Evolutionary conservation across 2,113 vertebrate species (phyloP).

Genomic region (Balaeniceps rex): DNA sequence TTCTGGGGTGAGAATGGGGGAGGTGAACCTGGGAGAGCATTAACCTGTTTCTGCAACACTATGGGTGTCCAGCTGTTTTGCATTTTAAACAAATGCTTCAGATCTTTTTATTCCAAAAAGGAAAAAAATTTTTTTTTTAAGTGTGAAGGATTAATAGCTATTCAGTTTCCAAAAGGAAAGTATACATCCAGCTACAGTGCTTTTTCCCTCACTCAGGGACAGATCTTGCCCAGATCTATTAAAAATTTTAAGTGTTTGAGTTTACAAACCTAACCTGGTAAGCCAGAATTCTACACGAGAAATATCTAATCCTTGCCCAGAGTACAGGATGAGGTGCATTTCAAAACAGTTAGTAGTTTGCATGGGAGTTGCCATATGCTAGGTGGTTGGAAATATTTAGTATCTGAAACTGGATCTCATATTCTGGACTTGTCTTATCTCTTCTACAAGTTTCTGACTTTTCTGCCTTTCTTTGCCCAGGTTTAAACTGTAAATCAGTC

Average conservation of each 20-base stretch:
- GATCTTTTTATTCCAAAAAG: background rate
- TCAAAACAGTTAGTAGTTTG: background rate
- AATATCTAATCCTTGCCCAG: background rate
- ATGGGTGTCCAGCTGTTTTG: background rate
- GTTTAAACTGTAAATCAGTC: background rate
- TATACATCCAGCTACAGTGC: background rate
- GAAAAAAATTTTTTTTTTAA: background rate
- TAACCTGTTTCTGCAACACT: background rate
- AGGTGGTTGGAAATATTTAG: background rate
- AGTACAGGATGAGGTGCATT: background rate
- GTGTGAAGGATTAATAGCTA: background rate
- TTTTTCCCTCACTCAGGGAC: background rate
- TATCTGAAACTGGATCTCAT: background rate
- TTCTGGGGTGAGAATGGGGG: background rate
- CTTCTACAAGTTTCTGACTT: background rate
- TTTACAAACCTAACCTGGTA: background rate
- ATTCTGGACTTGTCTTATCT: background rate
- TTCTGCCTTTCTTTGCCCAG: background rate
- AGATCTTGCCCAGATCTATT: background rate
- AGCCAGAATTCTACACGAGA: background rate
- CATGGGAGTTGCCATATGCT: background rate
- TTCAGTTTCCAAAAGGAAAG: background rate
- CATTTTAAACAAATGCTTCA: background rate
- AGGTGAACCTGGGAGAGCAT: background rate
- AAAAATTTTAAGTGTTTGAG: background rate